Base-by-base conservation (phyloP, 2,113 vertebrate species). In the Pholis gunnellus region DNA sequence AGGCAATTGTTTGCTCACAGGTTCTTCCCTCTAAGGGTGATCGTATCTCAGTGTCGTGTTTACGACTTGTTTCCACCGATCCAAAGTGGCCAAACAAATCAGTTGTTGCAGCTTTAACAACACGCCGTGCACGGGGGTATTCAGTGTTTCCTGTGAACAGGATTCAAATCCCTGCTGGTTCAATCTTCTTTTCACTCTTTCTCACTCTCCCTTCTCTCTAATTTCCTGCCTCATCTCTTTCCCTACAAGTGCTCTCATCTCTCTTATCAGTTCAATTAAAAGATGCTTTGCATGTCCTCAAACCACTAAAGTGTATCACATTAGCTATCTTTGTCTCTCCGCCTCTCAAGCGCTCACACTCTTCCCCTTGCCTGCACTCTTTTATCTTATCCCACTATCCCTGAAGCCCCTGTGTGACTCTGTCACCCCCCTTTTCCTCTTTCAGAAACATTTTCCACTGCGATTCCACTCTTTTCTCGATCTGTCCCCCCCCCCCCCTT, bases 331-430 rank as follows among this genome's bases (percentile, higher is more conserved):
- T n/a, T 75, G 71, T 82, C 67, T 64, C 7, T 75, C n/a, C 1
- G 40, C 44, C 17, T 34, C 72, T 78, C n/a, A 50, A 56, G 36
- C 57, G 52, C 48, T 31, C 61, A 54, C 66, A 68, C 87, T 68
- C 75, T 54, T 65, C 73, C 80, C 34, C 79, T 52, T 52, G 79
- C 63, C 48, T 72, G 34, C 1, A 1, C 67, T 73, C 65, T 68
- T 80, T 84, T 82, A 82, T 91, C 86, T 90, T 82, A 87, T 86
- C 86, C 79, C 87, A 79, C 75, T 34, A 15, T 75, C 70, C 76
- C 57, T 48, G 11, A 69, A 83, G 64, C 82, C 61, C 78, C 84
- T 78, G 71, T 83, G n/a, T n/a, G n/a, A n/a, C 60, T 66, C 63
- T 66, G 65, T 86, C 80, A 56, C 75, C 79, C 82, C 79, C 38